Percentiles rank a stretch among this genome's conserved stretches.
These are phyloP conservation scores for Thelaira solivaga DNA, from an alignment of 2,888 invertebrate genomes.

Conservation along the genomic window DNA sequence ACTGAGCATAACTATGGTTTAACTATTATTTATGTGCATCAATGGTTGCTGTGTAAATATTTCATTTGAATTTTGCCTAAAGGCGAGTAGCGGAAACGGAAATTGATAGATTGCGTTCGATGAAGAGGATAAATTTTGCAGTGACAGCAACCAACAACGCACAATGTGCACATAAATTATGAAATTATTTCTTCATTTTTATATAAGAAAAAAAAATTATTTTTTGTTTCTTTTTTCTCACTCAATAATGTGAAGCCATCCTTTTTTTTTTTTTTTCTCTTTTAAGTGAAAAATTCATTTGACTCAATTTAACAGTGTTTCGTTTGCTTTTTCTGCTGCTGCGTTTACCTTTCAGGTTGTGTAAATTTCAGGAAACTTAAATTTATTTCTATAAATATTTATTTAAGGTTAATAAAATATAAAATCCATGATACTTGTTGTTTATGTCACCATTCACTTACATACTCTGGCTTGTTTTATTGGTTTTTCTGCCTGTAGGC, in stretches of 20 bases:
- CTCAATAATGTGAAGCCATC: not conserved
- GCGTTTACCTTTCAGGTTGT: not conserved
- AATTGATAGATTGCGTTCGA: slow-evolving; percentile 61
- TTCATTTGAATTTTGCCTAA: slow-evolving; percentile 28
- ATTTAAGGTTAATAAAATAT: too few relatives aligned
- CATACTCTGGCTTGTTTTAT: too few relatives aligned
- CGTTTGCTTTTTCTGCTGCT: not conserved
- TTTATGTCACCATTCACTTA: too few relatives aligned
- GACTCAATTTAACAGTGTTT: slow-evolving; percentile 1
- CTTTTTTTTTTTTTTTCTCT: too few relatives aligned
- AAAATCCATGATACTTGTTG: too few relatives aligned
- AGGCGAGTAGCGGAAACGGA: slow-evolving; percentile 48
- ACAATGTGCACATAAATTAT: slow-evolving; percentile 49
- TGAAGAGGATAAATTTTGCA: slow-evolving; percentile 45
- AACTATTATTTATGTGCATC: not conserved
- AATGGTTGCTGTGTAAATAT: not conserved
- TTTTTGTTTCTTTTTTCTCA: not conserved
- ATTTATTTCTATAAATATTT: slow-evolving; percentile 13
- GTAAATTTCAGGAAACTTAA: slow-evolving; percentile 35
- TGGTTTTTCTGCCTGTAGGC: too few relatives aligned
- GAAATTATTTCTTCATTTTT: slow-evolving; percentile 2
- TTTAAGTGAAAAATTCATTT: slow-evolving; percentile 5
- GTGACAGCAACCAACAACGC: slow-evolving; percentile 33
- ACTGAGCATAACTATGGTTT: not conserved
- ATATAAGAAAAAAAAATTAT: not conserved